Evolutionary conservation across 2,797 vertebrate genomes (phyloP), one percentile per base, ranked within the genome.

Genomic region (Lemur catta): DNA sequence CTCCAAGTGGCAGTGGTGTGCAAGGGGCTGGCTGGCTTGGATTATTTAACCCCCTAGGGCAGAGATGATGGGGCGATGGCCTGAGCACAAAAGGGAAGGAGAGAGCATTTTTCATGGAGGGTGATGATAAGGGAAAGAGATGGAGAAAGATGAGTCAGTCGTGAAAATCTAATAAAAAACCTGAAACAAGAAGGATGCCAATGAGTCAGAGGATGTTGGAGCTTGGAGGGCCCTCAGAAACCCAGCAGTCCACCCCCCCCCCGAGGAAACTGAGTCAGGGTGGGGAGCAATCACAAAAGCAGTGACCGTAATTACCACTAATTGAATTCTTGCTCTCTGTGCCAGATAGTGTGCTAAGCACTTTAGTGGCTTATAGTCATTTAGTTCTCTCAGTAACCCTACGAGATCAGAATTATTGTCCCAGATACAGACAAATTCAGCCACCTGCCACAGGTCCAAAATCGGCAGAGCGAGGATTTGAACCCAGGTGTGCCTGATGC

Each of bases 101-200:
- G 74, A 11, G 24, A 48, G 59, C 52, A 65, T 96, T 84, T 95
- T 80, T 95, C 92, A 65, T 20, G 79, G 87, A 94, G 59, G 71
- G 81, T 55, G 86, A 91, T 59, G 82, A 95, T 89, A 92, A 97
- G 57, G 61, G 69, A 94, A 81, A 95, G 91, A 96, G 75, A 93
- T 57, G 78, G 85, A 91, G 89, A 95, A 92, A 89, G 81, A 95
- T 97, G 96, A 97, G 84, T 97, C 98, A 97, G 88, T 91, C 10
- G 10, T 90, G 67, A 85, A 89, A 87, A 97, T 94, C 91, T 95
- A 97, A 96, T 97, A 88, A 98, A 96, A 96, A 96, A 52, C 38
- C 72, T 4, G 24, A 96, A 94, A 86, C 7, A 48, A 94, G 93
- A 92, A 94, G 65, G 84, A 76, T 87, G 63, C 72, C 86, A 91